A percentile compares a stretch with the other conserved stretches of the same genome.
Conservation (phyloP, 2,797 vertebrate genomes). For the Numenius phaeopus region DNA sequence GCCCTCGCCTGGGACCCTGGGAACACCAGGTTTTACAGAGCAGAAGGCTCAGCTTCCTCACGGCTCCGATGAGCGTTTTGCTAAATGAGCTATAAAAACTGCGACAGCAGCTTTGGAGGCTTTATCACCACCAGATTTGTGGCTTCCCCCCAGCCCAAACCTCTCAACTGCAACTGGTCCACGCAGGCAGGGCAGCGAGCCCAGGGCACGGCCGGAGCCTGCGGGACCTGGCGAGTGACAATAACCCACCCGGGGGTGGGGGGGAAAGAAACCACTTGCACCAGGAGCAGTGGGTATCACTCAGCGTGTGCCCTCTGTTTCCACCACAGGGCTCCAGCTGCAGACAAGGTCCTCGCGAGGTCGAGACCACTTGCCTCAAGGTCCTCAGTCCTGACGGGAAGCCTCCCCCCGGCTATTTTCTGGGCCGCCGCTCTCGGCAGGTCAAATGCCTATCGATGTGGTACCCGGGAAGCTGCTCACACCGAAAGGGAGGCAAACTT, state of each 20-base stretch:
- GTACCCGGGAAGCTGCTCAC: neutral
- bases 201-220: neutral
- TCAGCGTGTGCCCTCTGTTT: accelerated
- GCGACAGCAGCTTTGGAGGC: neutral
- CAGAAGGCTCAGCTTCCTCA: neutral
- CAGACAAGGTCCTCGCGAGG: neutral
- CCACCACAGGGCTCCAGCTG: neutral
- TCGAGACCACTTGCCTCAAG: neutral
- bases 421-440: neutral
- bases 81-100: neutral
- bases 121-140: neutral
- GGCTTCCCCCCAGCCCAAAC: neutral
- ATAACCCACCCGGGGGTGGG: neutral
- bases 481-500: accelerated
- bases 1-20: accelerated
- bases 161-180: neutral
- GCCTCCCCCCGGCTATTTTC: neutral
- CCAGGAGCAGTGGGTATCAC: accelerated
- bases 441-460: accelerated
- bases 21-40: accelerated
- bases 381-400: neutral
- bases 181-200: neutral
- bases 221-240: accelerated
- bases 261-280: neutral
- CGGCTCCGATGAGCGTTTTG: neutral